Evolutionary conservation across 1,140 invertebrate species (phyloP), one percentile per base, ranked within the genome.

Genomic region (Dendrolimus punctatus): DNA sequence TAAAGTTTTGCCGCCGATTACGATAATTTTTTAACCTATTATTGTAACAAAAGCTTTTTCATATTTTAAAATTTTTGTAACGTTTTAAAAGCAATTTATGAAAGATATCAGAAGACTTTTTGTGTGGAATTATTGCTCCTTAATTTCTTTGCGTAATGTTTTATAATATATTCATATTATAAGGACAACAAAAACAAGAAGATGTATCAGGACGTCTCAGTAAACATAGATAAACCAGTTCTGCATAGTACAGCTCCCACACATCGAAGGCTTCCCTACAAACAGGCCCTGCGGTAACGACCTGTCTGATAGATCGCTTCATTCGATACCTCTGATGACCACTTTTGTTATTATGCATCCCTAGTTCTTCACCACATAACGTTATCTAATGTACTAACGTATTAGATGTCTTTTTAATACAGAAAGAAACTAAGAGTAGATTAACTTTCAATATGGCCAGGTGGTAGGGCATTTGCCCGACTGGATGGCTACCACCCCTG

Each of bases 221-320:
- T 71, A 62, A 58, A 59, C 68, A 79, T 80, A 80, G 76, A 78
- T 61, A 71, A 78, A 77, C 76, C 74, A 72, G 77, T 76, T 70
- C 55, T 56, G 66, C 65, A 57, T 51, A 60, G 58, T 55, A 56
- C 61, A 57, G 53, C 71, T 85, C 79, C 79, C 81, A 85, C 81
- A 82, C 79, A 74, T 73, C 46, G 63, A 66, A 59, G 79, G 79
- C 71, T 85, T 85, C 79, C 64, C 71, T 71, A 64, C 46, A 51
- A 49, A 49, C 50, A 46, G 49, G 63, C 53, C 59, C 53, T 80
- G 76, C 66, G 80, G 79, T 82, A 68, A 70, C 69, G 63, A 66
- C 58, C 63, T 55, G 63, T 49, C 63, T 69, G 71, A 78, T 75
- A 77, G 71, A 74, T 78, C 73, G 73, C 75, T 80, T 80, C 76